These are phyloP conservation scores for Cephus rjabovi DNA, from an alignment of 2,888 invertebrate species.

Conservation along the genomic window DNA sequence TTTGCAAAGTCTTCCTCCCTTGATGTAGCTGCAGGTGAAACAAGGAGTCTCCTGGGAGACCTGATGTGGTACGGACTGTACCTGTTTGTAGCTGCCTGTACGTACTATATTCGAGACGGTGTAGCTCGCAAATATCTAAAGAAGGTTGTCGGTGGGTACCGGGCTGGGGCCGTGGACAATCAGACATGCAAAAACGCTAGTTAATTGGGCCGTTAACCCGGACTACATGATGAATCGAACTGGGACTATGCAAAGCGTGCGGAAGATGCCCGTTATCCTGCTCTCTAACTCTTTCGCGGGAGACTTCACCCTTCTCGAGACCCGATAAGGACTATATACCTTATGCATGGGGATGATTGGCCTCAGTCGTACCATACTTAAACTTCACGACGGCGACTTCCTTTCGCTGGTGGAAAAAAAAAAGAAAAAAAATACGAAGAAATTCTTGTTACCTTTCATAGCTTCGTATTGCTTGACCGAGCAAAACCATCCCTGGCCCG, in stretches of 20 bases:
- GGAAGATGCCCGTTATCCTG: conserved; percentile 24
- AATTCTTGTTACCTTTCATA: neutral
- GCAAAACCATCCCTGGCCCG: neutral
- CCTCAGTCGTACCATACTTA: neutral
- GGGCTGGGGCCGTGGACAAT: conserved; percentile 38
- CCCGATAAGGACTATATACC: neutral
- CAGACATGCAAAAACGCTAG: conserved; percentile 56
- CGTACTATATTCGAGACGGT: neutral
- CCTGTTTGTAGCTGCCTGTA: neutral
- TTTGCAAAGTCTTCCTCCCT: neutral
- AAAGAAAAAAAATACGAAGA: neutral
- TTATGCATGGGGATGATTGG: neutral
- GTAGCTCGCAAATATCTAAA: conserved; percentile 5
- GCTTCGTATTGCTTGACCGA: neutral
- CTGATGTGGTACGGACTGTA: neutral
- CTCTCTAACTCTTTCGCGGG: neutral
- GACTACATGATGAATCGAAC: conserved; percentile 52
- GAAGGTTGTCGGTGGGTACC: conserved; percentile 21
- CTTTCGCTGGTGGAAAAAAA: neutral
- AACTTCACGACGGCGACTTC: neutral
- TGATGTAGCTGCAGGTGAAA: neutral
- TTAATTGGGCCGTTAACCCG: conserved; percentile 54
- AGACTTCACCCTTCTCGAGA: neutral
- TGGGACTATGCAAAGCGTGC: conserved; percentile 30
- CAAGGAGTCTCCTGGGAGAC: neutral